Evolutionary conservation across 2,113 vertebrate genomes (phyloP).

Genomic region (Thinocorus orbignyianus): DNA sequence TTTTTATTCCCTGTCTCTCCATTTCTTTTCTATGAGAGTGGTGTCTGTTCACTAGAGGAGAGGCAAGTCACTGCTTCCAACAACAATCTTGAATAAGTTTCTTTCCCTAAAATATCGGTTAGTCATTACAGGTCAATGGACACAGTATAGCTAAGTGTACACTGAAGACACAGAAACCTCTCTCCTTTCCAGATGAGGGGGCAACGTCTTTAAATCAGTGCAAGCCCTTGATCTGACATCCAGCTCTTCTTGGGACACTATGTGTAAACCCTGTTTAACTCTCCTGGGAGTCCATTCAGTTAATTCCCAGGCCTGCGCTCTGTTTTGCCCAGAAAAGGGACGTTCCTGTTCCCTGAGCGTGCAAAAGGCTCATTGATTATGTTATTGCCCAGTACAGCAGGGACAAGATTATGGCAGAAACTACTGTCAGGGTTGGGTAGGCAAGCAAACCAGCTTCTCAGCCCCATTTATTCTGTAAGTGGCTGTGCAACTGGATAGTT

Average conservation of each 20-base stretch:
- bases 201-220: background rate
- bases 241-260: background rate
- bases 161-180: background rate
- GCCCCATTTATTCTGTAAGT: background rate
- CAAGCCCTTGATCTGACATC: background rate
- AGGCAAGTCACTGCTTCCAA: background rate
- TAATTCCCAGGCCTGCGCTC: background rate
- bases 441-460: background rate
- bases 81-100: background rate
- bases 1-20: background rate
- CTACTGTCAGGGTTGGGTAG: no score
- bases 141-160: background rate
- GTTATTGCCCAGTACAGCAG: background rate
- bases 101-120: background rate
- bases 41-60: fast-evolving
- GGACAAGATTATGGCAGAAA: background rate
- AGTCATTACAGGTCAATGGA: background rate
- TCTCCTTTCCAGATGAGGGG: background rate
- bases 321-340: background rate
- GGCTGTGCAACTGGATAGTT: background rate
- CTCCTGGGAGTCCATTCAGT: background rate
- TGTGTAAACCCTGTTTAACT: background rate
- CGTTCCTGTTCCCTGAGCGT: background rate
- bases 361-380: background rate
- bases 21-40: background rate